Evolutionary conservation across 2,888 invertebrate genomes (phyloP).

Genomic region (Flabesymbios commensalis): DNA sequence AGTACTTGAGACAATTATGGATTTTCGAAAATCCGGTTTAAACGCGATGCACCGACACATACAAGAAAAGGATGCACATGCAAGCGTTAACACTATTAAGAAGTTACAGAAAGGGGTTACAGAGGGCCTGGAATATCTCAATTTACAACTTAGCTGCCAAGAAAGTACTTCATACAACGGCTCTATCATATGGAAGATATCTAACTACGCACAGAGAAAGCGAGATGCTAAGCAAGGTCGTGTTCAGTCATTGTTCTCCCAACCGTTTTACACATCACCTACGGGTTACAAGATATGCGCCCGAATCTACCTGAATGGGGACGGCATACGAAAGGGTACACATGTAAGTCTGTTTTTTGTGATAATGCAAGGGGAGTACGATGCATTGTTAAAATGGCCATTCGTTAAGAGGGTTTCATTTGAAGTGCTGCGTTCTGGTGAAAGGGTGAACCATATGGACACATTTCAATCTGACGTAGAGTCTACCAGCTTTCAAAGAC

Average conservation of each 20-base stretch:
- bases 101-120: too few relatives aligned
- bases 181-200: conserved; percentile 54
- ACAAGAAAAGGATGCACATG: too few relatives aligned
- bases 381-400: conserved; percentile 56
- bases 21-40: too few relatives aligned
- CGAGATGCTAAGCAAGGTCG: conserved; percentile 48
- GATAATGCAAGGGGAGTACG: conserved; percentile 48
- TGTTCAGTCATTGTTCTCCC: too few relatives aligned
- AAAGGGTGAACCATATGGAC: conserved; percentile 51
- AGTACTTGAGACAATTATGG: too few relatives aligned
- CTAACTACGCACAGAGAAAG: conserved; percentile 45
- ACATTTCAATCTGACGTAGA: conserved; percentile 57
- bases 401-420: conserved; percentile 46
- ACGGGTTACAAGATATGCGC: conserved; percentile 54
- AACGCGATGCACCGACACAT: too few relatives aligned
- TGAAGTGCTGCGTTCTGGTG: conserved; percentile 54
- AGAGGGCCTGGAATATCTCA: too few relatives aligned
- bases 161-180: too few relatives aligned
- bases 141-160: too few relatives aligned
- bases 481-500: conserved; percentile 55
- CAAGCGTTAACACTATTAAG: too few relatives aligned
- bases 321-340: conserved; percentile 55
- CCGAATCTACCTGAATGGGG: conserved; percentile 56
- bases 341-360: conserved; percentile 59
- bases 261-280: too few relatives aligned